phyloP scores from a whole-genome alignment of 92 coral and sea anemone genomes.

The Phymanthus crucifer region DNA sequence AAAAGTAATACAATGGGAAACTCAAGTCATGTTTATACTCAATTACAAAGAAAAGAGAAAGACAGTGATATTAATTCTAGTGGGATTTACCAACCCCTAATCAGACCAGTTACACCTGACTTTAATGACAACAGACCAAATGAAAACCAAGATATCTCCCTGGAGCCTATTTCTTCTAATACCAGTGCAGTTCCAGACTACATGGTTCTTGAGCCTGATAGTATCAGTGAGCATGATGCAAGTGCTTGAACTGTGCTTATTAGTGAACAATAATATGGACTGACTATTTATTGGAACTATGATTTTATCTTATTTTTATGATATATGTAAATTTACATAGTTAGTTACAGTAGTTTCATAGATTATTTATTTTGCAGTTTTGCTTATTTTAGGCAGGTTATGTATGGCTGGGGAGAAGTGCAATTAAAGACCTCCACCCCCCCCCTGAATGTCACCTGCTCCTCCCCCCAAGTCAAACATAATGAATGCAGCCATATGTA shows the following conservation, averaged over 20 bases:
- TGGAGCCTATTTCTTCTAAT: background rate
- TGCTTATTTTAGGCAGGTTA: background rate
- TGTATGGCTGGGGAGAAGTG: too few relatives aligned
- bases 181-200: constrained; percentile 16
- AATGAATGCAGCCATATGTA: too few relatives aligned
- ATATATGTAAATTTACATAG: background rate
- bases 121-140: background rate
- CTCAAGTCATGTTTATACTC: constrained; percentile 14
- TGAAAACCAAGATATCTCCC: background rate
- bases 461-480: too few relatives aligned
- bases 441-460: too few relatives aligned
- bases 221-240: background rate
- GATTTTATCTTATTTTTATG: background rate
- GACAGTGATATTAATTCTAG: background rate
- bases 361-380: background rate
- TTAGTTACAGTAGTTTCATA: background rate
- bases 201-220: constrained; percentile 9
- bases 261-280: background rate
- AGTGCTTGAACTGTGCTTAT: background rate
- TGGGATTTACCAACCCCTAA: constrained; percentile 25
- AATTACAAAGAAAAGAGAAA: background rate
- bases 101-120: constrained; percentile 21
- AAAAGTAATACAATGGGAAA: background rate
- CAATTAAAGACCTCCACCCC: too few relatives aligned
- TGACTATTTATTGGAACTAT: background rate